Base-by-base conservation (phyloP, 2,888 invertebrate species). In the Koerneria pararmatus region DNA sequence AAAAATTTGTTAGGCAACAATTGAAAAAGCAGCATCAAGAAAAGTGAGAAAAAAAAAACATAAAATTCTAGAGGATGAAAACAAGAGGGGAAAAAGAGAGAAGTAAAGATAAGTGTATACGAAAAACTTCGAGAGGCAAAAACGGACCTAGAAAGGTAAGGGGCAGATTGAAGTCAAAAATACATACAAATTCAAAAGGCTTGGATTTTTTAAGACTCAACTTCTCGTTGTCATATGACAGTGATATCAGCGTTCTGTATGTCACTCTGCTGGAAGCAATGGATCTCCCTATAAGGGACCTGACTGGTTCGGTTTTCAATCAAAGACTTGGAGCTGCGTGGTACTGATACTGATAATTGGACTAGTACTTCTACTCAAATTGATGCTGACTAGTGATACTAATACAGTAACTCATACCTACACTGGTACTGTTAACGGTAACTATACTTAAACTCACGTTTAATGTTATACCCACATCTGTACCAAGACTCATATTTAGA, bases 201-300 rank as follows among this genome's bases (percentile, higher is more conserved):
- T 22, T 51, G 5, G 8, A 51, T 11, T n/a, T 27, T 15, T 29
- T 56, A 22, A 64, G 65, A n/a, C 65, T 80, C 35, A 80, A 80
- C 69, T 80, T 80, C 65, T 74, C 78, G 6, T 51, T 80, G 29
- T 69, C 71, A n/a, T 80, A 73, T 63, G 78, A 80, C 35, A 71
- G 71, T 37, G 80, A 80, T 41, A 70, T 69, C 57, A 71, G 72
- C 6, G 78, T 78, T 2, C 69, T 81, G 35, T 74, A 76, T 59
- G 71, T 81, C 5, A 69, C 76, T 67, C 65, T 81, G 6, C 58
- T 81, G 57, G 79, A 81, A 63, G 81, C 80, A 6, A 75, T 81
- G 29, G 80, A 81, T 31, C 71, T 81, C 8, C 80, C 81, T 0
- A 74, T 79, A 24, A 74, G 74, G 56, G 81, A 81, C 61, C 72